Evolutionary conservation across 2,888 invertebrate genomes (phyloP).

Genomic region (Ferrisia virgata): DNA sequence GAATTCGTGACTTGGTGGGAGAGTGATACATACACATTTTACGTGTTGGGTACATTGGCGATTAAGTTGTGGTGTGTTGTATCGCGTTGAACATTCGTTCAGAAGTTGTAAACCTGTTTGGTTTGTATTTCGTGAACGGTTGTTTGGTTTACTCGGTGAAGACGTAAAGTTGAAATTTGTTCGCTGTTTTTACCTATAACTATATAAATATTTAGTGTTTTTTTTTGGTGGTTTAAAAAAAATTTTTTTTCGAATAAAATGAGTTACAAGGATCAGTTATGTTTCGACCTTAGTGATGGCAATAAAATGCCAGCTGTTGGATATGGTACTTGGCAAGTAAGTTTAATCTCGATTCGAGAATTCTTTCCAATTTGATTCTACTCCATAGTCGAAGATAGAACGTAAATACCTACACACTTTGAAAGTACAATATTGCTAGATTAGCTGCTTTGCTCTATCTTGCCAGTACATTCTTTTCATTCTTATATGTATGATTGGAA

Average conservation of each 20-base stretch:
- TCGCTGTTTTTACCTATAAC: background rate
- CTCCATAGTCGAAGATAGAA: too few species aligned
- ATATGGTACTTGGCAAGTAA: conserved; percentile 78
- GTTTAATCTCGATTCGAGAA: background rate
- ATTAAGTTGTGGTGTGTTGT: background rate
- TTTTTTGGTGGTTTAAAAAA: background rate
- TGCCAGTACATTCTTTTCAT: too few species aligned
- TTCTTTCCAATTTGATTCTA: background rate
- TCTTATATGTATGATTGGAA: too few species aligned
- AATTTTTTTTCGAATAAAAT: background rate
- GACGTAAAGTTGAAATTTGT: background rate
- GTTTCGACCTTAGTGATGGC: conserved; percentile 33
- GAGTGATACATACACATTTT: background rate
- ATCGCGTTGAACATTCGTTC: background rate
- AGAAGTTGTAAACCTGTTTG: background rate
- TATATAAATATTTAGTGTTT: background rate
- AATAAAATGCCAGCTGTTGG: conserved; percentile 67
- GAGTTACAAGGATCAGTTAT: conserved; percentile 10
- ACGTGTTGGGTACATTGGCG: background rate
- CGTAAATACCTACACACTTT: background rate
- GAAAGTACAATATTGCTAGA: too few species aligned
- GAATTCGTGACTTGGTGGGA: background rate
- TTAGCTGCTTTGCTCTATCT: too few species aligned
- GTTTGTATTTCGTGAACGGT: too few species aligned
- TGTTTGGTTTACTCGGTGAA: background rate